These are phyloP conservation scores for Penelope pileata DNA, from an alignment of 2,113 vertebrate genomes.

Conservation along the genomic window DNA sequence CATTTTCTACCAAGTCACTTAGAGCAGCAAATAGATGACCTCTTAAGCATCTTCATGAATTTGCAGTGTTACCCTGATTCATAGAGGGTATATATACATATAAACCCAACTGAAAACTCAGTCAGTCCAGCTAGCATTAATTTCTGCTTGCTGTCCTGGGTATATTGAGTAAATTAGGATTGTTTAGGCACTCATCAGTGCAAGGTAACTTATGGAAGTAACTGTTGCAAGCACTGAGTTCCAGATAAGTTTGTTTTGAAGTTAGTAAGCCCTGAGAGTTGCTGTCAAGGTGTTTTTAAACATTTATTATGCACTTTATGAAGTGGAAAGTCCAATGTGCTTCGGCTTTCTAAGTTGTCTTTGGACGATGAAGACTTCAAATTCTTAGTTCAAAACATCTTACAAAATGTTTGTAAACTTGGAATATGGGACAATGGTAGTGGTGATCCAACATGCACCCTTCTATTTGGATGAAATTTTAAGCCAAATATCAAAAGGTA, in stretches of 20 bases:
- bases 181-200: not conserved
- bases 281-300: not conserved
- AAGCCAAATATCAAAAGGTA: not conserved
- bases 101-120: not conserved
- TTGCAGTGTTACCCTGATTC: not conserved
- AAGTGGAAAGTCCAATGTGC: not conserved
- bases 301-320: not conserved
- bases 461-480: not conserved
- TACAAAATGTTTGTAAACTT: not conserved
- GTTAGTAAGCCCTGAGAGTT: not conserved
- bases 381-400: not conserved
- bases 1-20: not conserved
- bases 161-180: not conserved
- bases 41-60: not conserved
- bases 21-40: not conserved
- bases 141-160: not conserved
- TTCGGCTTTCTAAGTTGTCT: not conserved
- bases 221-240: not conserved
- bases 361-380: not conserved
- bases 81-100: not conserved
- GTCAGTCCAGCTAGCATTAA: not conserved
- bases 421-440: not conserved
- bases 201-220: not conserved
- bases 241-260: not conserved
- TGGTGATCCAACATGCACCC: not conserved